phyloP scores from a whole-genome alignment of 2,888 invertebrate species.

The Drosophila borealis region DNA sequence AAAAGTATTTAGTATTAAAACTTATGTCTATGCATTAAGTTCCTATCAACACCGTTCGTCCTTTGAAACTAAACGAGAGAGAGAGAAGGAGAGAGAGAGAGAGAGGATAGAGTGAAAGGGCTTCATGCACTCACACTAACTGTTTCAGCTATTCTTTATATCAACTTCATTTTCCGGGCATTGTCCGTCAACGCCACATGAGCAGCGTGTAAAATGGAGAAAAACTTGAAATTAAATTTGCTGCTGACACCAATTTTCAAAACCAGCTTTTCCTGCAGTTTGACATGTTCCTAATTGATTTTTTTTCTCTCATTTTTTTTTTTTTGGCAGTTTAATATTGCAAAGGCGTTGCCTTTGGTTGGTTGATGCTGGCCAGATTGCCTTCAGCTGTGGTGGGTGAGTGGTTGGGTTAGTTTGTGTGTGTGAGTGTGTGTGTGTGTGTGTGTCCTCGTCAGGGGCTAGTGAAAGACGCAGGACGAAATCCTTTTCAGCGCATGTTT shows the following conservation, averaged over 20 bases:
- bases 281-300: slow-evolving; percentile 83
- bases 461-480: slow-evolving; percentile 65
- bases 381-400: slow-evolving; percentile 27
- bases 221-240: slow-evolving; percentile 76
- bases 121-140: neutral
- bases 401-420: neutral
- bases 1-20: neutral
- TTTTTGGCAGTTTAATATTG: slow-evolving; percentile 82
- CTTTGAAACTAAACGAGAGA: neutral
- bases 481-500: slow-evolving; percentile 76
- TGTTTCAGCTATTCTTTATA: slow-evolving; percentile 3
- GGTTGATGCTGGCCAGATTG: slow-evolving; percentile 36
- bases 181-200: slow-evolving; percentile 45
- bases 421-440: slow-evolving; percentile 2
- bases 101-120: neutral
- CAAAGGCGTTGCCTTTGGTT: slow-evolving; percentile 59
- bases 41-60: neutral
- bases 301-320: slow-evolving; percentile 28
- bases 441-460: slow-evolving; percentile 44
- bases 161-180: slow-evolving; percentile 33
- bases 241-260: slow-evolving; percentile 79
- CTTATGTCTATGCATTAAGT: neutral
- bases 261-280: slow-evolving; percentile 78
- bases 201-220: slow-evolving; percentile 17
- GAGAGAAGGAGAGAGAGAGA: neutral